Conservation (phyloP, 1,140 invertebrate genomes). For the Ctenoplectra terminalis region DNA sequence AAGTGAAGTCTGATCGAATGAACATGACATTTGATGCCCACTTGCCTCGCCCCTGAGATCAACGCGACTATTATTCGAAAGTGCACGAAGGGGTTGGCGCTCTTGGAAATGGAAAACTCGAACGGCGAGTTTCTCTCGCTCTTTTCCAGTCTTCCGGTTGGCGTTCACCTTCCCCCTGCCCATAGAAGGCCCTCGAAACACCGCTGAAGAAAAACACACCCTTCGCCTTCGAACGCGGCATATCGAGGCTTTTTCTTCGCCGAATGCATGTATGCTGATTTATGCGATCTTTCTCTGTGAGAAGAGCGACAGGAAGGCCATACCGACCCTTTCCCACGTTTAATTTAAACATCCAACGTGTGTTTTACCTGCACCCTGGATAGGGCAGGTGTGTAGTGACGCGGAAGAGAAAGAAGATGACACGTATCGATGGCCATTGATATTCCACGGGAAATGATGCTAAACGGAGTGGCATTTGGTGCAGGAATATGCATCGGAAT, state of each 20-base stretch:
- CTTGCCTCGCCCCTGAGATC: constrained; percentile 13
- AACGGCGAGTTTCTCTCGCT: constrained; percentile 27
- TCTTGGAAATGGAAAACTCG: constrained; percentile 41
- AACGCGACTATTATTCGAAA: constrained; percentile 11
- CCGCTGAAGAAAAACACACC: constrained; percentile 59
- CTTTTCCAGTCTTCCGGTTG: too few species aligned
- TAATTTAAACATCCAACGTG: constrained; percentile 57
- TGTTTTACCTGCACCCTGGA: constrained; percentile 62
- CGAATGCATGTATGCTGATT: constrained; percentile 80
- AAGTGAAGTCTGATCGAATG: background rate
- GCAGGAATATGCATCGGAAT: background rate
- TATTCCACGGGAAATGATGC: constrained; percentile 56
- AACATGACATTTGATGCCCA: constrained; percentile 23
- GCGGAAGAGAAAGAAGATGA: constrained; percentile 61
- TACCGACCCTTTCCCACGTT: constrained; percentile 77
- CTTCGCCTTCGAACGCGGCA: constrained; percentile 63
- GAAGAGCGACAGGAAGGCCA: constrained; percentile 57
- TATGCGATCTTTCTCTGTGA: constrained; percentile 77
- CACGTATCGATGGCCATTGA: constrained; percentile 63
- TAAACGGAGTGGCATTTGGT: constrained; percentile 8
- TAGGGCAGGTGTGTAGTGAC: constrained; percentile 68
- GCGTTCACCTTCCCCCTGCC: constrained; percentile 11
- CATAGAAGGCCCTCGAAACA: constrained; percentile 45
- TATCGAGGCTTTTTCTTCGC: constrained; percentile 77
- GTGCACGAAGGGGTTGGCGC: background rate